Conservation (phyloP, 2,113 vertebrate species). For the Pantherophis guttatus region DNA sequence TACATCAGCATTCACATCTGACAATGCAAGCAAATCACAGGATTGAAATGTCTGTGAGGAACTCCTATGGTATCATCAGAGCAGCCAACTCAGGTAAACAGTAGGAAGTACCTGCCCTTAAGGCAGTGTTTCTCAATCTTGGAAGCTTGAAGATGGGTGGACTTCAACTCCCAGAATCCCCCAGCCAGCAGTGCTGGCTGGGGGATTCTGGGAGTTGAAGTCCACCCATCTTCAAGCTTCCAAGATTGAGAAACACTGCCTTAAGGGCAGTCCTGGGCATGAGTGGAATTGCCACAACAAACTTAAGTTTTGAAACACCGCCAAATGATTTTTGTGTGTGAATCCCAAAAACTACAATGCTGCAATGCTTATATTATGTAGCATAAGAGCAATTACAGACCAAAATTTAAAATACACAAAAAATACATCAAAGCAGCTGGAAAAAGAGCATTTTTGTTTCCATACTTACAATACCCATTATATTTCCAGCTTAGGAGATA, state of each 20-base stretch:
- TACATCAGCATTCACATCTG: neutral
- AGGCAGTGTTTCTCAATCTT: neutral
- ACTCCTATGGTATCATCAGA: neutral
- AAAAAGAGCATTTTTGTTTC: neutral
- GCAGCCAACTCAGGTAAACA: neutral
- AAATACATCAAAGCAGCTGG: neutral
- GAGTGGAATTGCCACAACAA: neutral
- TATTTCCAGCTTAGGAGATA: neutral
- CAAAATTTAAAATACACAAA: neutral
- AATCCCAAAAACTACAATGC: neutral
- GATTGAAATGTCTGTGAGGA: neutral
- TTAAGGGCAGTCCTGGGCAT: neutral
- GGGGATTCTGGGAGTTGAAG: too few species aligned
- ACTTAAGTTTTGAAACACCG: neutral
- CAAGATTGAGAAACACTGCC: too few species aligned
- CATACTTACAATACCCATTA: neutral
- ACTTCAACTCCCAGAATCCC: too few species aligned
- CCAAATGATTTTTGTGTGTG: neutral
- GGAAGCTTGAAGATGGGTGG: too few species aligned
- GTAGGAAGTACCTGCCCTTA: neutral
- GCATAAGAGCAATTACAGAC: neutral
- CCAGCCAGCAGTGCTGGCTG: too few species aligned
- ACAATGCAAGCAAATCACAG: neutral
- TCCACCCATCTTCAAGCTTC: too few species aligned
- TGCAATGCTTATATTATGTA: neutral